Conservation (phyloP, 2,113 vertebrate genomes). For the Synchiropus splendidus region DNA sequence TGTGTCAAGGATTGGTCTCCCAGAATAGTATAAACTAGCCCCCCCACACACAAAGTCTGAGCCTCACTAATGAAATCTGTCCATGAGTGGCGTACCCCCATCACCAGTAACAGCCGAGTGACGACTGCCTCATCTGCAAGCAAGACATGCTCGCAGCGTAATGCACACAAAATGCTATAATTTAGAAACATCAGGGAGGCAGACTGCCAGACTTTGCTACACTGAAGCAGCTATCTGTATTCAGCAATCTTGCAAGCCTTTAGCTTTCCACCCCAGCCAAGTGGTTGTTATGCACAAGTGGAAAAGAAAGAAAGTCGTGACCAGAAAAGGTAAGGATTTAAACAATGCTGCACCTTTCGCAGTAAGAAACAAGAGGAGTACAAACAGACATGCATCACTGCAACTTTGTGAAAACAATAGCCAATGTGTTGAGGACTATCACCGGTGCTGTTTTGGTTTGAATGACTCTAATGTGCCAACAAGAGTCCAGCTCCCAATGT, state of each 20-base stretch:
- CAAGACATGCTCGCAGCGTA: slow-evolving; percentile 7
- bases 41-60: no score
- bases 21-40: no score
- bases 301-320: slow-evolving; percentile 1
- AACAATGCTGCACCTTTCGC: neutral
- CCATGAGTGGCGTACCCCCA: slow-evolving; percentile 12
- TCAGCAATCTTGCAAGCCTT: slow-evolving; percentile 4
- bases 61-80: slow-evolving; percentile 39
- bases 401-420: neutral
- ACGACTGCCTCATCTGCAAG: slow-evolving; percentile 12
- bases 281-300: neutral
- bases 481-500: no score
- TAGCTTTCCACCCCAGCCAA: slow-evolving; percentile 1
- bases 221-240: slow-evolving; percentile 2
- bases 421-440: no score
- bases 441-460: no score
- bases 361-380: no score
- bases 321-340: slow-evolving; percentile 1
- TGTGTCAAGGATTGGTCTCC: no score
- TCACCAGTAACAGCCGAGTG: no score
- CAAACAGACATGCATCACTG: neutral
- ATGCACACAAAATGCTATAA: slow-evolving; percentile 6
- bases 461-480: no score
- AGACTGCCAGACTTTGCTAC: slow-evolving; percentile 1
- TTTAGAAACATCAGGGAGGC: neutral